A percentile compares a stretch with the other conserved stretches of the same genome.
These are phyloP conservation scores for Gymnosoma rotundatum DNA, from an alignment of 2,888 invertebrate species.

Conservation along the genomic window DNA sequence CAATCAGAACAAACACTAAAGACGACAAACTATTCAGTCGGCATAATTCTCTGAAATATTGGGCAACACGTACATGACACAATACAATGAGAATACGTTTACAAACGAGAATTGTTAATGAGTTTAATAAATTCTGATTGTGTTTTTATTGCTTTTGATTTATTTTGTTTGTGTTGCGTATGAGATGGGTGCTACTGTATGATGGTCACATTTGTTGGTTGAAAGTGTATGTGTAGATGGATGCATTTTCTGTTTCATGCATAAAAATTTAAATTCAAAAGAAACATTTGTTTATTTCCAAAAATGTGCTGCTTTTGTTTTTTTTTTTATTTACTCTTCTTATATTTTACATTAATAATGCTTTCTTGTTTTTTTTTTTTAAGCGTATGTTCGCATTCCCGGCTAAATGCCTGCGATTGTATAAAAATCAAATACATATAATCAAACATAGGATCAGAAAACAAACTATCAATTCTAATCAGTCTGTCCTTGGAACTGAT, in stretches of 20 bases:
- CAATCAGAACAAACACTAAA: conserved; percentile 10
- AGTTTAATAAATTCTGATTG: conserved; percentile 19
- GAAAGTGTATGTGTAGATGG: not conserved
- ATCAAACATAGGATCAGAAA: not conserved
- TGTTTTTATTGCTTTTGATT: not conserved
- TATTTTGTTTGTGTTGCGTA: not conserved
- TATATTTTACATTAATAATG: not conserved
- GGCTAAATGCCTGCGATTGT: conserved; percentile 8
- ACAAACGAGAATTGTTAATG: conserved; percentile 10
- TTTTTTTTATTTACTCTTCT: not conserved
- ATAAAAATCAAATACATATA: not conserved
- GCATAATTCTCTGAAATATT: conserved; percentile 70
- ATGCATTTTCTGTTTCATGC: conserved; percentile 30
- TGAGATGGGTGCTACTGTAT: conserved; percentile 51
- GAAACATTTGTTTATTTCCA: not conserved
- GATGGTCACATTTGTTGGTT: not conserved
- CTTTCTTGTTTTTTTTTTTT: not conserved
- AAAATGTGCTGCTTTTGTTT: not conserved
- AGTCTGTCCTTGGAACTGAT: conserved; percentile 70
- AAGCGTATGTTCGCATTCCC: conserved; percentile 21
- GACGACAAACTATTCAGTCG: conserved; percentile 50
- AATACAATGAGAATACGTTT: conserved; percentile 38
- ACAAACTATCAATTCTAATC: conserved; percentile 62
- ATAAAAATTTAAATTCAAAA: conserved; percentile 45
- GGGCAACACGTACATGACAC: conserved; percentile 60